Evolutionary conservation across 92 coral and sea anemone genomes (phyloP).

Genomic region (Zoanthus sansibaricus): DNA sequence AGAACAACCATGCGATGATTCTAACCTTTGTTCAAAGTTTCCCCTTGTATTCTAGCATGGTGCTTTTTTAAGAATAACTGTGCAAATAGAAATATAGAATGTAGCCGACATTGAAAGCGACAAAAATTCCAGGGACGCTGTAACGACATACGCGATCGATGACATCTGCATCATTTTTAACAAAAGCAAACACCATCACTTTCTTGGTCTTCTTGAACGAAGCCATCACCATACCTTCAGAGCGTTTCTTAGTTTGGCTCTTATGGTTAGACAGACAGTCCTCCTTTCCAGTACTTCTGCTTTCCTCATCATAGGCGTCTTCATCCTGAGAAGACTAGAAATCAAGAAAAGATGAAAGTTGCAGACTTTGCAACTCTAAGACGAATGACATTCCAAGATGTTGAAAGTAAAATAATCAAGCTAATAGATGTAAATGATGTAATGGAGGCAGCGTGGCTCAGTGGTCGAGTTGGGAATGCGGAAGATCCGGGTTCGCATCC

Average conservation of each 20-base stretch:
- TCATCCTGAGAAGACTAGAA: background rate
- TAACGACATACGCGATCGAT: slow-evolving; percentile 35
- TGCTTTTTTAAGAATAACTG: background rate
- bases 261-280: too few species aligned
- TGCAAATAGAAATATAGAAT: slow-evolving; percentile 16
- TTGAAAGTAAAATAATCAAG: too few species aligned
- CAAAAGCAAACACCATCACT: slow-evolving; percentile 30
- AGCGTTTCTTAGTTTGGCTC: background rate
- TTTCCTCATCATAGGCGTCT: background rate
- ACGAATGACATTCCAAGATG: too few species aligned
- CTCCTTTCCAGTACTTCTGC: background rate
- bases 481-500: too few species aligned
- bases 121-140: background rate
- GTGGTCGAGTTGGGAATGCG: too few species aligned
- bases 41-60: background rate
- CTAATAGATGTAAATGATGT: too few species aligned
- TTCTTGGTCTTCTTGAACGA: slow-evolving; percentile 22
- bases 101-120: slow-evolving; percentile 2
- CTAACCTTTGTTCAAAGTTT: too few species aligned
- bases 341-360: too few species aligned
- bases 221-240: slow-evolving; percentile 4
- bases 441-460: too few species aligned
- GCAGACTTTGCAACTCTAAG: too few species aligned
- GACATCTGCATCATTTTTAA: slow-evolving; percentile 28
- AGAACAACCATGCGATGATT: too few species aligned